phyloP scores from a whole-genome alignment of 2,797 vertebrate species.

The Prunella strophiata region DNA sequence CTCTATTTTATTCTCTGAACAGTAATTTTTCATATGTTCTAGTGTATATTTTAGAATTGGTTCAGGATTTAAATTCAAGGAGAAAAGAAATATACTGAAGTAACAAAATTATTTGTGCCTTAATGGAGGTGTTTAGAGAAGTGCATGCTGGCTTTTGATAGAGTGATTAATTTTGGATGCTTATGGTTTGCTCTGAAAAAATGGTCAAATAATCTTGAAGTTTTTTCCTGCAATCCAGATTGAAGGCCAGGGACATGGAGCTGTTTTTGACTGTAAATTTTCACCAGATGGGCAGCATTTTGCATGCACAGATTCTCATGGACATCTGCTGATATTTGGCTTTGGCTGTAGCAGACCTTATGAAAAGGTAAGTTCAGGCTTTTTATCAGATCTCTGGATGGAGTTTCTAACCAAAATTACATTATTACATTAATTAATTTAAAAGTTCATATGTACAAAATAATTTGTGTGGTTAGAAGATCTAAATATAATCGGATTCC shows the following conservation, averaged over 20 bases:
- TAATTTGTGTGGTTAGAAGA: background rate
- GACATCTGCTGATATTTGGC: slow-evolving; percentile 94
- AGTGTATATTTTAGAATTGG: background rate
- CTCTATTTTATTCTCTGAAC: background rate
- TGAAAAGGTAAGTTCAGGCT: slow-evolving; percentile 84
- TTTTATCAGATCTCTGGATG: background rate
- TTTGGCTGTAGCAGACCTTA: slow-evolving; percentile 93
- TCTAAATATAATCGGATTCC: background rate
- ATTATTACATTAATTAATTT: background rate
- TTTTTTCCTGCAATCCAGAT: slow-evolving; percentile 79
- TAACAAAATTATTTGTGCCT: background rate
- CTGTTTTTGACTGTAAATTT: slow-evolving; percentile 98
- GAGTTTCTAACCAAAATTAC: background rate
- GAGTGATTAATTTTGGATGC: background rate
- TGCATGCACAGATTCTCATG: slow-evolving; percentile 96
- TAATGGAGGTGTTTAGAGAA: background rate
- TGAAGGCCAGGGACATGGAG: slow-evolving; percentile 95
- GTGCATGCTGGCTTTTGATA: background rate
- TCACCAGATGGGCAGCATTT: slow-evolving; percentile 95
- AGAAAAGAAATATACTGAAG: background rate
- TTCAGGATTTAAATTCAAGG: background rate
- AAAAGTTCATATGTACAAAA: background rate
- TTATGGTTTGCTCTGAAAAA: background rate
- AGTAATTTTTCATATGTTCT: background rate
- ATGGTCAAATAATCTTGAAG: background rate